Evolutionary conservation across 2,797 vertebrate genomes (phyloP).

Genomic region (Ciconia nigra): DNA sequence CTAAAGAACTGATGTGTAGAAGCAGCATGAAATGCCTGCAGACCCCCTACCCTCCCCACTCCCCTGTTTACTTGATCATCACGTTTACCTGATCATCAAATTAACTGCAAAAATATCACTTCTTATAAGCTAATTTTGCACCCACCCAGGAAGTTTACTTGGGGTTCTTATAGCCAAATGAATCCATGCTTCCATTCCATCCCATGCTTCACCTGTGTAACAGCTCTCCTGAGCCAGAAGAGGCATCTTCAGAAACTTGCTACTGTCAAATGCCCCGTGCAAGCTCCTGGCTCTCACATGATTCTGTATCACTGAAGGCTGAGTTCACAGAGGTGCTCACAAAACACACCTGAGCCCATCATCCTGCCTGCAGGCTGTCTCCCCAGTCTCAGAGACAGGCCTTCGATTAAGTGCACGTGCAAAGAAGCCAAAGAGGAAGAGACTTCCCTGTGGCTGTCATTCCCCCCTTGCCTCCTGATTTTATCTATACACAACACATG

Average conservation of each 20-base stretch:
- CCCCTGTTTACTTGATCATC: not conserved
- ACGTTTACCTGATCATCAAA: not conserved
- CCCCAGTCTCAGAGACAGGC: not conserved
- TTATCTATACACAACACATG: not conserved
- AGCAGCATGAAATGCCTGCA: not conserved
- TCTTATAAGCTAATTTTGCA: not conserved
- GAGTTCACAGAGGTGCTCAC: rapidly evolving
- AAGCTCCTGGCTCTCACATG: rapidly evolving
- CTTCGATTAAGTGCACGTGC: rapidly evolving
- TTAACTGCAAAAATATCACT: not conserved
- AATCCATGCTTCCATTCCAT: too few relatives aligned
- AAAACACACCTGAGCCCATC: not conserved
- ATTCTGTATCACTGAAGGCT: rapidly evolving
- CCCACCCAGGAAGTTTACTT: not conserved
- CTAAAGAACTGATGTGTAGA: not conserved
- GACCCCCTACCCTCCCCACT: not conserved
- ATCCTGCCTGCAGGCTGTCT: not conserved
- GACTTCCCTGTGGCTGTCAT: not conserved
- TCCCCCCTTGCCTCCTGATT: rapidly evolving
- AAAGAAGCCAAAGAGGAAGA: not conserved
- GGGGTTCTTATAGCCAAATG: not conserved
- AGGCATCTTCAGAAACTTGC: not conserved
- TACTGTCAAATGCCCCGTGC: rapidly evolving
- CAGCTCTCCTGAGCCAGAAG: not conserved
- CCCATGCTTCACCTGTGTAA: rapidly evolving